Base-by-base conservation (phyloP, 37 sponge, comb jelly and placozoan genomes). In the Agelas oroides region DNA sequence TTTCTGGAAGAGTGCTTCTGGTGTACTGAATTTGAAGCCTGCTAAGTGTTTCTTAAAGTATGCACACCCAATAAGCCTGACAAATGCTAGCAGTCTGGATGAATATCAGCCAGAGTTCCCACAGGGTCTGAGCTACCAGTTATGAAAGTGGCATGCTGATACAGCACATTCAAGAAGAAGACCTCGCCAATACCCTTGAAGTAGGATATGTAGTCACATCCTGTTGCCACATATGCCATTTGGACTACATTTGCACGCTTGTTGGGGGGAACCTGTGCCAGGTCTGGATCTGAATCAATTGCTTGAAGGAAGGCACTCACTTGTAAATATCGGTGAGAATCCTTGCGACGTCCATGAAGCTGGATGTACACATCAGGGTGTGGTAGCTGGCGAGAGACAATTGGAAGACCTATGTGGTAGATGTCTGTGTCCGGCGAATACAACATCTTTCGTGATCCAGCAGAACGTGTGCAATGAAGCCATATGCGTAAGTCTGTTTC, bases 141-240 rank as follows among this genome's bases (percentile, higher is more conserved):
- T 19, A 81, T 70, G 53, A 81, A 81, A 1, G 20, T 24, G 37
- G 71, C 55, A 81, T 81, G 60, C 60, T 81, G 82, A 19, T 16
- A 81, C 27, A 81, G 36, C 11, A 39, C 23, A 18, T 53, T 70
- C 14, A 81, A 53, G 21, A 81, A 71, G 46, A 2, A 36, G 1
- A 62, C 70, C 53, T 81, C 69, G 32, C 82, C 82, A 20, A 81
- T 55, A 1, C 53, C 37, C 1, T 24, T 46, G 39, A 81, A 81
- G 53, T 40, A 81, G 30, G 82, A 81, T 31, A 70, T 71, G 59
- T 81, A 81, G 27, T 81, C 82, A 38, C 82, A 81, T 15, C 82
- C 82, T 24, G 82, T 57, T 25, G 61, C 53, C 0, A 81, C 53
- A 57, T 38, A n/a, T n/a, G n/a, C n/a, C n/a, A n/a, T n/a, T n/a